phyloP scores from a whole-genome alignment of 2,888 invertebrate genomes.

The Punctoribates punctum region DNA sequence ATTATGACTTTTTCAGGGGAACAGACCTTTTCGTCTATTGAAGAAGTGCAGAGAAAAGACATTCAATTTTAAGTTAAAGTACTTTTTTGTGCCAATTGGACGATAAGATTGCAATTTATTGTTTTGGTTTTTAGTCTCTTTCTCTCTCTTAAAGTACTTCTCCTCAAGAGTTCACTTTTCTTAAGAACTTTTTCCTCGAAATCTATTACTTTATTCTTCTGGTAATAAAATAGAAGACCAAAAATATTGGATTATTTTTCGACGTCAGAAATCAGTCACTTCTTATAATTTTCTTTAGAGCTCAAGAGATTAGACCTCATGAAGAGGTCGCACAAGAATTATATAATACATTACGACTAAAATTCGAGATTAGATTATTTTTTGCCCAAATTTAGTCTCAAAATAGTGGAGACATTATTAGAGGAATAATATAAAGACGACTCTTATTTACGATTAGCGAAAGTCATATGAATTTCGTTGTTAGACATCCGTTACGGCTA shows the following conservation, averaged over 20 bases:
- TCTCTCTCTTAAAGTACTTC: too few relatives aligned
- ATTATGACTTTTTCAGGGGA: neutral
- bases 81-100: neutral
- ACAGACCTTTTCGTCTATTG: neutral
- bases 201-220: neutral
- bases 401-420: neutral
- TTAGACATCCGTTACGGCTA: slow-evolving; percentile 5
- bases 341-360: neutral
- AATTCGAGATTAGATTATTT: too few relatives aligned
- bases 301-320: slow-evolving; percentile 16
- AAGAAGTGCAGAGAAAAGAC: too few relatives aligned
- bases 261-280: neutral
- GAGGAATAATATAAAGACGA: neutral
- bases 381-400: neutral
- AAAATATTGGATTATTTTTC: slow-evolving; percentile 13
- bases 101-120: slow-evolving; percentile 27
- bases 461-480: neutral
- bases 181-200: too few relatives aligned
- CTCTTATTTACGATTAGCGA: neutral
- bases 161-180: too few relatives aligned
- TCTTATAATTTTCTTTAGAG: neutral
- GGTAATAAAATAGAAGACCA: neutral
- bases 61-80: neutral
- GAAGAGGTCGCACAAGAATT: slow-evolving; percentile 12
- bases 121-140: neutral